Evolutionary conservation across 2,888 invertebrate species (phyloP).

Genomic region (Agrotis clavis): DNA sequence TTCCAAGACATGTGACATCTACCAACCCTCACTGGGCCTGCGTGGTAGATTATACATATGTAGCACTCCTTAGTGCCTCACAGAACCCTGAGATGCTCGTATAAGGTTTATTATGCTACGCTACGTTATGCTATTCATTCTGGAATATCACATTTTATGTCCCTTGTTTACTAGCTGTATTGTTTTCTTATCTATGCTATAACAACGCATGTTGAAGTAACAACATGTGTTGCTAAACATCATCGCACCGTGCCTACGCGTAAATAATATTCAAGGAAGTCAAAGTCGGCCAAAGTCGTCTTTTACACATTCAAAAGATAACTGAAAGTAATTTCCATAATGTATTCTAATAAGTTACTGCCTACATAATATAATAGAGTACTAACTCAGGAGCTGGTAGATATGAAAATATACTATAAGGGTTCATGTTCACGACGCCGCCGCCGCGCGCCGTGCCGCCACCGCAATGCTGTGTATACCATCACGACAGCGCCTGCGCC

Average conservation of each 20-base stretch:
- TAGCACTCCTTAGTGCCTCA: no score
- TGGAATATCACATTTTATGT: not conserved
- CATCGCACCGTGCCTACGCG: no score
- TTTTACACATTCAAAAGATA: not conserved
- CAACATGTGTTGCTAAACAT: not conserved
- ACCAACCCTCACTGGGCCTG: no score
- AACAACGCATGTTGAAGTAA: not conserved
- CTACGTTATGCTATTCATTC: not conserved
- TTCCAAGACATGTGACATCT: no score
- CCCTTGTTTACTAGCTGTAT: not conserved
- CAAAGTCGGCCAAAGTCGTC: not conserved
- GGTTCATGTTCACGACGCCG: no score
- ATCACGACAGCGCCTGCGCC: no score
- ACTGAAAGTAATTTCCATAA: conserved; percentile 16
- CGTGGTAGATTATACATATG: no score
- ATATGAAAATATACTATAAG: not conserved
- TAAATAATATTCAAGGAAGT: not conserved
- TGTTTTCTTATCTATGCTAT: not conserved
- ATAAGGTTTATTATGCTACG: no score
- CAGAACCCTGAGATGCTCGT: no score
- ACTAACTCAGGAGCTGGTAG: not conserved
- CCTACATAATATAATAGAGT: not conserved
- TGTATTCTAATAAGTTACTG: conserved; percentile 9
- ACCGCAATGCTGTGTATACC: no score
- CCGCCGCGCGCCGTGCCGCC: no score